Conservation (phyloP, 2,797 vertebrate species). For the Scolopax bukidnonensis region DNA sequence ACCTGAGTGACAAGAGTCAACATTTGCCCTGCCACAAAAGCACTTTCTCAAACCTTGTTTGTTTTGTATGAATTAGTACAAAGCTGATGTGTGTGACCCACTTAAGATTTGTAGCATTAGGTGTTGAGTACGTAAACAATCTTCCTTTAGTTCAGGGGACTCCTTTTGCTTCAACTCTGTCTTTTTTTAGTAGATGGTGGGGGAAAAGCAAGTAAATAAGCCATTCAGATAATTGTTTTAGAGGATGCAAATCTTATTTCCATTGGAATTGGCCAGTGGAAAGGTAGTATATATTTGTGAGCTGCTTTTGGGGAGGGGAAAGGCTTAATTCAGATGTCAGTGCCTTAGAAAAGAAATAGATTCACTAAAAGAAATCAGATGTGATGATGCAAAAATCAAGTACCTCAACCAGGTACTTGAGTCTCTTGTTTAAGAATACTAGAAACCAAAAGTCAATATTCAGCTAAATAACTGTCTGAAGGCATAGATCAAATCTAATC, state of each 20-base stretch:
- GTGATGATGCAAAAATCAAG: not conserved
- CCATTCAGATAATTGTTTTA: not conserved
- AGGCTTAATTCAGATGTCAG: not conserved
- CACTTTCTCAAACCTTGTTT: not conserved
- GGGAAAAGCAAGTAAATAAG: not conserved
- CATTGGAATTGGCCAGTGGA: not conserved
- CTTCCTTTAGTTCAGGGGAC: not conserved
- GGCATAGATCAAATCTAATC: not conserved
- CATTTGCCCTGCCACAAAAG: not conserved
- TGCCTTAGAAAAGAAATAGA: not conserved
- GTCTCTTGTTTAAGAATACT: not conserved
- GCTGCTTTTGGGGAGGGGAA: not conserved
- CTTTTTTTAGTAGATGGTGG: not conserved
- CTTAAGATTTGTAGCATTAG: not conserved
- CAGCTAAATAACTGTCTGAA: not conserved
- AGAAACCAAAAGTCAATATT: not conserved
- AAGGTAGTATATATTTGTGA: not conserved
- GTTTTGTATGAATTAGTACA: not conserved
- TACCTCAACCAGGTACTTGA: not conserved
- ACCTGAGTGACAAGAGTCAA: not conserved
- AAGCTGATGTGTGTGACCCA: not conserved
- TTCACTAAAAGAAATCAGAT: not conserved
- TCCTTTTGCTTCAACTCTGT: not conserved
- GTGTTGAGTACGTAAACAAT: not conserved
- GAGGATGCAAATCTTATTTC: not conserved